Percentiles rank a stretch among this genome's conserved stretches.
Evolutionary conservation across 2,797 vertebrate species (phyloP).

Genomic region (Onychomys torridus): DNA sequence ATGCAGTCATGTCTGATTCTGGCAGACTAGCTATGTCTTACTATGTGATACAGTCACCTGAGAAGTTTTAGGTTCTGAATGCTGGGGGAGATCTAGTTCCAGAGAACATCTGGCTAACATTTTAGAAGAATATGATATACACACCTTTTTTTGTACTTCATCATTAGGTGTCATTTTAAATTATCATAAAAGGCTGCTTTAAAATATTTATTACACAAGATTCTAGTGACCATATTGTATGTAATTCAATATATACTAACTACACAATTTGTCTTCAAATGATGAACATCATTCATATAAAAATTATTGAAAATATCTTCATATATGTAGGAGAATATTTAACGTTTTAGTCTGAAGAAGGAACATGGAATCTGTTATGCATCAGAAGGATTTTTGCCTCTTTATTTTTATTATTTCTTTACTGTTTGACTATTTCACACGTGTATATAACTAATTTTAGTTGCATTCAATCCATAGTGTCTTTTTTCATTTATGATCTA

Average conservation of each 20-base stretch:
- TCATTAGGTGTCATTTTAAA: constrained; percentile 15
- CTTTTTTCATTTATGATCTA: constrained; percentile 33
- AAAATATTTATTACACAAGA: not conserved
- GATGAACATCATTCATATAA: constrained; percentile 64
- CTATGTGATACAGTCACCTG: not conserved
- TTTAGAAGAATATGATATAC: not conserved
- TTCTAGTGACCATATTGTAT: constrained; percentile 51
- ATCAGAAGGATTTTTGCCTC: not conserved
- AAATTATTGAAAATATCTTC: constrained; percentile 71
- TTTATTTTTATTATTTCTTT: not conserved
- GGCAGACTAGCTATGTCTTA: not conserved
- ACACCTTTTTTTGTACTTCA: not conserved
- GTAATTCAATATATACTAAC: constrained; percentile 73
- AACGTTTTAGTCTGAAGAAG: constrained; percentile 56
- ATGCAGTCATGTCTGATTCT: not conserved
- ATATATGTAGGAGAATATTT: constrained; percentile 51
- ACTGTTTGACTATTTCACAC: not conserved
- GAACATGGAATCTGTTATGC: not conserved
- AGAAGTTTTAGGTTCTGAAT: not conserved
- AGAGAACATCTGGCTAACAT: not conserved
- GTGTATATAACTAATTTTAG: not conserved
- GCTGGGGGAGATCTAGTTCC: not conserved
- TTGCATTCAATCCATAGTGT: not conserved
- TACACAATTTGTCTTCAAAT: constrained; percentile 69
- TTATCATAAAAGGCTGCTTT: not conserved